Percentiles rank a stretch among this genome's conserved stretches.
Evolutionary conservation across 2,888 invertebrate species (phyloP).

Genomic region (Cotesia congregata): DNA sequence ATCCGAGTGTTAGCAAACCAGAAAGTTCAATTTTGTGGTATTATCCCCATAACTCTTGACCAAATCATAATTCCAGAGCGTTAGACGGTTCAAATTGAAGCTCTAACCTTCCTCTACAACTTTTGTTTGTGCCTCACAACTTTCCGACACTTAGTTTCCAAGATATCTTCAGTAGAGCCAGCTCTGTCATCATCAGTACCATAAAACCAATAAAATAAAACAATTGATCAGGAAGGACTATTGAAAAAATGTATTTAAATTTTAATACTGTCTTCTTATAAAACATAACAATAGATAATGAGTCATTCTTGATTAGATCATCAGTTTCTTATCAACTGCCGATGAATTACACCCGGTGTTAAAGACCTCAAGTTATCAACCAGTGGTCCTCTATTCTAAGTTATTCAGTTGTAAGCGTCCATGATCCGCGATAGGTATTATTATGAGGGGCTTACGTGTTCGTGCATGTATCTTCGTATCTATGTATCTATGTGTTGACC

Average conservation of each 20-base stretch:
- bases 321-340: conserved; percentile 56
- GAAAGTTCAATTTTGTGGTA: too few relatives aligned
- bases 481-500: conserved; percentile 22
- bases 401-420: conserved; percentile 45
- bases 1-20: too few relatives aligned
- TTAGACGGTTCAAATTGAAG: not conserved
- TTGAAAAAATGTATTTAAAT: too few relatives aligned
- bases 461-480: conserved; percentile 9
- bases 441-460: conserved; percentile 12
- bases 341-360: conserved; percentile 61
- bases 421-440: conserved; percentile 23
- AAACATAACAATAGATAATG: too few relatives aligned
- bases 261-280: too few relatives aligned
- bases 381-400: not conserved
- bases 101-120: not conserved
- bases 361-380: conserved; percentile 57
- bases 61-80: not conserved
- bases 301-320: conserved; percentile 43
- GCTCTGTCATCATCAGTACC: too few relatives aligned
- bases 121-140: not conserved
- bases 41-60: not conserved
- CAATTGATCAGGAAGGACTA: too few relatives aligned
- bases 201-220: too few relatives aligned
- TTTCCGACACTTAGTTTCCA: not conserved
- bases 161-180: not conserved